These are phyloP conservation scores for Lysandra bellargus DNA, from an alignment of 2,888 invertebrate species.

Conservation along the genomic window DNA sequence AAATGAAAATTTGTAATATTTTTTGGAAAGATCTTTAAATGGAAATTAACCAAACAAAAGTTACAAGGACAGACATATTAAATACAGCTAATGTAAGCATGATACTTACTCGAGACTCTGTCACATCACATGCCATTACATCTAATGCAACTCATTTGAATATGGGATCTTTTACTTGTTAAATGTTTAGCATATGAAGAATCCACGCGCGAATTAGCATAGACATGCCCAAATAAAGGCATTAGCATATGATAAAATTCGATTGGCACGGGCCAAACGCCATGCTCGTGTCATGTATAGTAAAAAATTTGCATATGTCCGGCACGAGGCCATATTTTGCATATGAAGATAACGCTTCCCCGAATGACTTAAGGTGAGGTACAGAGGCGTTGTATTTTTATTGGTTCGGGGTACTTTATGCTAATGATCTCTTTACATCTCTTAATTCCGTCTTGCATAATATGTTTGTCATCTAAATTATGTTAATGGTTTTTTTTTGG, in stretches of 20 bases:
- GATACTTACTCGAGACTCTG: not conserved
- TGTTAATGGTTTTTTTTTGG: not conserved
- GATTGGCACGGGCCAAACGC: slow-evolving; percentile 59
- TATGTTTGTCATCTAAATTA: slow-evolving; percentile 15
- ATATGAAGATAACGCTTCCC: slow-evolving; percentile 73
- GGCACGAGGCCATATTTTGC: slow-evolving; percentile 77
- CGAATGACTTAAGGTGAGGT: slow-evolving; percentile 48
- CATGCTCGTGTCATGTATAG: slow-evolving; percentile 58
- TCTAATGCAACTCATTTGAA: slow-evolving; percentile 23
- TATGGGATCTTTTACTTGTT: slow-evolving; percentile 28
- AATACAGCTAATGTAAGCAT: not conserved
- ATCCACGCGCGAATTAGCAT: slow-evolving; percentile 77
- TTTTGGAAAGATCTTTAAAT: not conserved
- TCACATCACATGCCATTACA: not conserved
- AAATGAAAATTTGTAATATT: not conserved
- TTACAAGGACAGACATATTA: not conserved
- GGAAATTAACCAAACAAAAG: not conserved
- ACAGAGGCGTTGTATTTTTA: slow-evolving; percentile 43
- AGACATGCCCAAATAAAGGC: slow-evolving; percentile 64
- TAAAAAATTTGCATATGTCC: slow-evolving; percentile 75
- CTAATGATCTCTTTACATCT: slow-evolving; percentile 44
- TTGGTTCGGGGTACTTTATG: slow-evolving; percentile 56
- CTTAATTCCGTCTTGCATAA: not conserved
- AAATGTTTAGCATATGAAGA: slow-evolving; percentile 70
- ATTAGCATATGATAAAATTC: slow-evolving; percentile 59